These are phyloP conservation scores for Cistogaster globosa DNA, from an alignment of 2,888 invertebrate genomes.

Conservation along the genomic window DNA sequence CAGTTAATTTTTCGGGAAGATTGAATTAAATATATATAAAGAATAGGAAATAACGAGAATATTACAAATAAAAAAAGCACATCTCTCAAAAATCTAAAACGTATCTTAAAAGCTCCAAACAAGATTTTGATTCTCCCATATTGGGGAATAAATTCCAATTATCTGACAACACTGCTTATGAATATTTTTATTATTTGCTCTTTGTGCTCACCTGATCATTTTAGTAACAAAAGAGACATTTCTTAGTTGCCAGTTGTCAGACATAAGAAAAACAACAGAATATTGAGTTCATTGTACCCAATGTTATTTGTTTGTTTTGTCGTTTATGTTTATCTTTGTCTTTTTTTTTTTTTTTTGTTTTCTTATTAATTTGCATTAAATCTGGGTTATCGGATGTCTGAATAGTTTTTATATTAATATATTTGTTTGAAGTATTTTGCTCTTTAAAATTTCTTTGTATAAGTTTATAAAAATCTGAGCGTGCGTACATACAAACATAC, in stretches of 20 bases:
- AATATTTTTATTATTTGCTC: neutral
- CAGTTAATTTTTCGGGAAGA: no score
- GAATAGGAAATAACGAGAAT: no score
- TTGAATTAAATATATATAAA: no score
- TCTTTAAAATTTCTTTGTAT: neutral
- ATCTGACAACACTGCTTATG: no score
- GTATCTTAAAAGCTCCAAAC: no score
- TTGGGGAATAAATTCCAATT: no score
- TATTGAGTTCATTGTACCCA: slow-evolving; percentile 57
- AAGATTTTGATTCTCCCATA: no score
- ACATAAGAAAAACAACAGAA: slow-evolving; percentile 31
- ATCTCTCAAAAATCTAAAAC: no score
- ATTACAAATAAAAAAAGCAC: no score
- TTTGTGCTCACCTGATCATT: slow-evolving; percentile 15
- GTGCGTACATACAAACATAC: no score
- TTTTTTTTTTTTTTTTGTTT: slow-evolving; percentile 19
- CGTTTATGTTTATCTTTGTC: slow-evolving; percentile 24
- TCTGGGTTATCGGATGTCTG: slow-evolving; percentile 39
- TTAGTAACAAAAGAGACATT: slow-evolving; percentile 17
- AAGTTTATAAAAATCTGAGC: no score
- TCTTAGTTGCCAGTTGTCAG: slow-evolving; percentile 33
- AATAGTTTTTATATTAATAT: neutral
- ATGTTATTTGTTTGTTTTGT: neutral
- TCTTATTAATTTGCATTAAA: slow-evolving; percentile 58
- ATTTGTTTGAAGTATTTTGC: neutral